Conservation (phyloP, 2,797 vertebrate genomes). For the Merluccius polli region DNA sequence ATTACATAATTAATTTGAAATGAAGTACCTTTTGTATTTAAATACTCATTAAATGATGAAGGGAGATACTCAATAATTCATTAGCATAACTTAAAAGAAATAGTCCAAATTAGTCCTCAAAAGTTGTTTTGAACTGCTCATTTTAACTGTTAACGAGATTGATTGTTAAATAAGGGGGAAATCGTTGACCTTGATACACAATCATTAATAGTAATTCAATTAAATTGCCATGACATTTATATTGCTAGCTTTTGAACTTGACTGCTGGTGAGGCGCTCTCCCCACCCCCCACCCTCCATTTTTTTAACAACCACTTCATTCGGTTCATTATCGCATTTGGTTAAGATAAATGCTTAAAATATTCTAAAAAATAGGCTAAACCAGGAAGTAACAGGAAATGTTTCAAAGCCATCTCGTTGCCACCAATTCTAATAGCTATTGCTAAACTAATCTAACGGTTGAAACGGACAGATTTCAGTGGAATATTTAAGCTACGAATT, state of each 20-base stretch:
- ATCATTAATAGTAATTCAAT: conserved; percentile 33
- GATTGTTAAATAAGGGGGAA: conserved; percentile 29
- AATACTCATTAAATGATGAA: conserved; percentile 62
- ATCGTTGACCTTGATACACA: conserved; percentile 33
- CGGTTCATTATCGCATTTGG: not conserved
- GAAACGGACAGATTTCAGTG: not conserved
- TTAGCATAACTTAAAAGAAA: conserved; percentile 51
- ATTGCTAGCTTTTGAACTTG: conserved; percentile 22
- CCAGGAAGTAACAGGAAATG: not conserved
- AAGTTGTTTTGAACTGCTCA: conserved; percentile 20
- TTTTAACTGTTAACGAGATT: conserved; percentile 20
- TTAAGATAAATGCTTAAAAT: not conserved
- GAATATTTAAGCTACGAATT: not conserved
- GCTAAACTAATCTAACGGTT: not conserved
- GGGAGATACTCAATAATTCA: conserved; percentile 58
- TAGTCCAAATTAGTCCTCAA: conserved; percentile 39
- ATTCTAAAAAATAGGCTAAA: not conserved
- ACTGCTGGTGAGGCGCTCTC: not conserved
- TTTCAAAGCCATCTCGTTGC: not conserved
- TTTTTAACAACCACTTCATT: not conserved
- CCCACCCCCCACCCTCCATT: not conserved
- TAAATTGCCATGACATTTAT: conserved; percentile 28
- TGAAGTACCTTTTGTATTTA: conserved; percentile 56
- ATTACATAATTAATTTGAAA: conserved; percentile 62
- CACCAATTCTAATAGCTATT: not conserved